These are phyloP conservation scores for Standfussiana lucernea DNA, from an alignment of 2,888 invertebrate species.

Conservation along the genomic window DNA sequence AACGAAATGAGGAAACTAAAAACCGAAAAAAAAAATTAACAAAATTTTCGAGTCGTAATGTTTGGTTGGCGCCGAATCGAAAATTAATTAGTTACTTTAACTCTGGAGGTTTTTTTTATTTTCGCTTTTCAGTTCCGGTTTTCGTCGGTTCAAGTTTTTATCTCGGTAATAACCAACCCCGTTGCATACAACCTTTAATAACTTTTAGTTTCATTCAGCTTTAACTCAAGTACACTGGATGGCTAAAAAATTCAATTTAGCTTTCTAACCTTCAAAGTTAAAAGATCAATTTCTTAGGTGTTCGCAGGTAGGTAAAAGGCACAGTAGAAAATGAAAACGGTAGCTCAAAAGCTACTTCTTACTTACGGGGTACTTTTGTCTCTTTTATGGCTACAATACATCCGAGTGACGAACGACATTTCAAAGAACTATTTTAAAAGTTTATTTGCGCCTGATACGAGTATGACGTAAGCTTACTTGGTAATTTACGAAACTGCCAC, in stretches of 20 bases:
- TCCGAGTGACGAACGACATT: not conserved
- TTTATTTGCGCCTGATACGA: too few species aligned
- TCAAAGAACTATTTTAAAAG: too few species aligned
- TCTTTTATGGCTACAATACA: not conserved
- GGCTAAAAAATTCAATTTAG: slow-evolving; percentile 56
- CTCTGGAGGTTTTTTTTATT: too few species aligned
- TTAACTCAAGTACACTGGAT: slow-evolving; percentile 38
- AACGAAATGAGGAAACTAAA: too few species aligned
- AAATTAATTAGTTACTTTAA: too few species aligned
- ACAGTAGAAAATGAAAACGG: slow-evolving; percentile 6
- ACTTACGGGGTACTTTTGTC: not conserved
- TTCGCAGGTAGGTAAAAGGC: slow-evolving; percentile 19
- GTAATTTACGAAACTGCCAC: too few species aligned
- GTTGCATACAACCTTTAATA: not conserved
- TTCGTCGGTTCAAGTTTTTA: too few species aligned
- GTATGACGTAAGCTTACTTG: too few species aligned
- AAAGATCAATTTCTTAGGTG: slow-evolving; percentile 43
- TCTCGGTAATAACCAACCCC: not conserved
- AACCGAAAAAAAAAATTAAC: too few species aligned
- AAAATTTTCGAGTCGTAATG: too few species aligned
- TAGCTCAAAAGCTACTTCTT: not conserved
- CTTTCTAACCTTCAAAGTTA: slow-evolving; percentile 37
- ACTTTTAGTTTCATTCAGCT: slow-evolving; percentile 5
- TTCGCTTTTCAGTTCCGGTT: too few species aligned
- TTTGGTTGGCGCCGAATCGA: too few species aligned